Evolutionary conservation across 2,888 invertebrate species (phyloP).

Genomic region (Drosophila anomalata): DNA sequence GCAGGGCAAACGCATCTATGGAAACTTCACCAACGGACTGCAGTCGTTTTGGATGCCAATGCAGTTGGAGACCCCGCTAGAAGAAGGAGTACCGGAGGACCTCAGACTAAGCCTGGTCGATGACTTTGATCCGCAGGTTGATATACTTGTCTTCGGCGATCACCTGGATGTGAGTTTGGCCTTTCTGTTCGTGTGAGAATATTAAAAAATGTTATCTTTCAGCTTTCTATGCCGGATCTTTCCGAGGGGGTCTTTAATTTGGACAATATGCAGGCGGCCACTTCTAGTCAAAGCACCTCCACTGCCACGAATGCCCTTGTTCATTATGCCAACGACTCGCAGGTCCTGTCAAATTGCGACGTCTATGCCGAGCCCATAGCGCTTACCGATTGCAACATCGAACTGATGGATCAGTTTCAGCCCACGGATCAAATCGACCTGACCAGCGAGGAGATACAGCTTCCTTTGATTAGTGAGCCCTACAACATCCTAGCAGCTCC

Average conservation of each 20-base stretch:
- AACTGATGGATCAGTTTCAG: constrained; percentile 82
- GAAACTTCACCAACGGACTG: constrained; percentile 76
- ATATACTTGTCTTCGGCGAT: constrained; percentile 78
- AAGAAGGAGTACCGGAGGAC: constrained; percentile 55
- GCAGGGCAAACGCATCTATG: constrained; percentile 70
- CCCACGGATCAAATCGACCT: constrained; percentile 82
- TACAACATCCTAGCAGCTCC: constrained; percentile 67
- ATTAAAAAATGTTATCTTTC: neutral
- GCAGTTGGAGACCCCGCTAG: constrained; percentile 68
- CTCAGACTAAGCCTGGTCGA: constrained; percentile 56
- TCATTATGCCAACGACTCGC: constrained; percentile 75
- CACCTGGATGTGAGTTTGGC: constrained; percentile 39
- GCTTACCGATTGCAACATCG: constrained; percentile 82
- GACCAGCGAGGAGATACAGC: constrained; percentile 76
- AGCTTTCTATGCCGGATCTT: constrained; percentile 75
- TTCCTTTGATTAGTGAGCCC: constrained; percentile 67
- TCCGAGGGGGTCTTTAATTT: constrained; percentile 76
- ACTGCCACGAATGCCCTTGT: constrained; percentile 49
- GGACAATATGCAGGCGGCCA: constrained; percentile 41
- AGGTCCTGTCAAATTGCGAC: constrained; percentile 71
- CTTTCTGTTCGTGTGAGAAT: neutral
- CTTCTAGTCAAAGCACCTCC: constrained; percentile 17
- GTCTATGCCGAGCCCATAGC: constrained; percentile 71
- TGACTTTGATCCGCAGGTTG: constrained; percentile 61
- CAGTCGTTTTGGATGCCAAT: constrained; percentile 80